Evolutionary conservation across 2,888 invertebrate species (phyloP).

Genomic region (Tubulanus polymorphus): DNA sequence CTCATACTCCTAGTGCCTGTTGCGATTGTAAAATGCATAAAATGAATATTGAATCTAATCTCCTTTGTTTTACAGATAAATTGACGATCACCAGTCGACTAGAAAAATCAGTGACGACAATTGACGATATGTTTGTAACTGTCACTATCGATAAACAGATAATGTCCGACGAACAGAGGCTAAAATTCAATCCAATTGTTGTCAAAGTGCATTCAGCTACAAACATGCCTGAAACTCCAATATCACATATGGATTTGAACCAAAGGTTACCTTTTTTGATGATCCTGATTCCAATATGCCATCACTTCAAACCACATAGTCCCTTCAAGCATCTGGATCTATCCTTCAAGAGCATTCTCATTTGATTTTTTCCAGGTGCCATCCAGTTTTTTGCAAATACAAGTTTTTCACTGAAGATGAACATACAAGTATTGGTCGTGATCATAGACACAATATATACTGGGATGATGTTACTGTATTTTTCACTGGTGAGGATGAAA

Average conservation of each 20-base stretch:
- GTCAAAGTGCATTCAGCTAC: conserved; percentile 43
- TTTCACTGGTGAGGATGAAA: conserved; percentile 44
- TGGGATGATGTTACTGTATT: conserved; percentile 51
- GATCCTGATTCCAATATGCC: too few relatives aligned
- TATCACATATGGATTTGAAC: conserved; percentile 35
- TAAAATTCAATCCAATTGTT: conserved; percentile 48
- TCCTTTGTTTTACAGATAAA: conserved; percentile 26
- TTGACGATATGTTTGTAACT: conserved; percentile 46
- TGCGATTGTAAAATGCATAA: background rate
- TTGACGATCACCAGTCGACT: conserved; percentile 40
- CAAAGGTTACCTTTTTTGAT: too few relatives aligned
- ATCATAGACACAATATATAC: conserved; percentile 40
- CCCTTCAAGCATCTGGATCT: too few relatives aligned
- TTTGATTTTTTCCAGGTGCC: conserved; percentile 44
- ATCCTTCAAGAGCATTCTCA: too few relatives aligned
- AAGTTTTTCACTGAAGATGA: conserved; percentile 40
- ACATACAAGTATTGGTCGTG: conserved; percentile 36
- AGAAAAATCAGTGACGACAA: conserved; percentile 30
- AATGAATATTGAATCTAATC: background rate
- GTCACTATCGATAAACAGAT: conserved; percentile 38
- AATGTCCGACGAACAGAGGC: conserved; percentile 38
- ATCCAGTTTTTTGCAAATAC: conserved; percentile 47
- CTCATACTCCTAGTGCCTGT: background rate
- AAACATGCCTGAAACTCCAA: conserved; percentile 41
- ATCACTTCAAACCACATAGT: too few relatives aligned